phyloP scores from a whole-genome alignment of 2,888 invertebrate species.

The Lasioglossum villosulum region DNA sequence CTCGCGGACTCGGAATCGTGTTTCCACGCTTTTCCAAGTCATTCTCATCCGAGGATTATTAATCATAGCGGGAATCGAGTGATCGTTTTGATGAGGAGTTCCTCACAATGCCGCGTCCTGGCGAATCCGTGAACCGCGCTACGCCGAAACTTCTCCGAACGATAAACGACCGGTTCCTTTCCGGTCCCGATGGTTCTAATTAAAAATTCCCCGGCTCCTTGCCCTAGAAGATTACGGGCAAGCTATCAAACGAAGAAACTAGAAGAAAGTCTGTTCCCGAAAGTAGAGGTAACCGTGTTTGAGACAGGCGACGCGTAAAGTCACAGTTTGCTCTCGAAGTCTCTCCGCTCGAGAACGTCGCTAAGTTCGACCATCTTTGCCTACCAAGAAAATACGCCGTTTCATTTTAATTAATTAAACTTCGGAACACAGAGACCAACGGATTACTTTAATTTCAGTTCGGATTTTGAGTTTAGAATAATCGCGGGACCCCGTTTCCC shows the following conservation, averaged over 20 bases:
- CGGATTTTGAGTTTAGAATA: background rate
- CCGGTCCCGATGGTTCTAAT: conserved; percentile 32
- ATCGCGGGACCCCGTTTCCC: background rate
- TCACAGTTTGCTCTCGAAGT: background rate
- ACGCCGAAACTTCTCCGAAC: conserved; percentile 38
- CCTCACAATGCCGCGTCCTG: conserved; percentile 34
- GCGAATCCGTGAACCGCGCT: conserved; percentile 18
- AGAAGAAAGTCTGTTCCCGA: background rate
- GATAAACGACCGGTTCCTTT: conserved; percentile 34
- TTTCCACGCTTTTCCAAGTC: conserved; percentile 40
- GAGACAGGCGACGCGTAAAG: background rate
- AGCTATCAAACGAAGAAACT: background rate
- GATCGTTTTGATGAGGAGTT: conserved; percentile 63
- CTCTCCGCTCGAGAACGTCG: background rate
- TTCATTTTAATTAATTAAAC: conserved; percentile 8
- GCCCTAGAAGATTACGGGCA: background rate
- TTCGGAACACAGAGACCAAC: background rate
- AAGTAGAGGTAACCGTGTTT: conserved; percentile 11
- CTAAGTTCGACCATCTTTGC: background rate
- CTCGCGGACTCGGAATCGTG: background rate
- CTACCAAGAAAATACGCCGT: background rate
- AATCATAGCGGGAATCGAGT: conserved; percentile 70
- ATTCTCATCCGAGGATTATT: conserved; percentile 68
- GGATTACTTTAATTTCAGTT: background rate
- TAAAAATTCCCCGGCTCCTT: conserved; percentile 49